Percentiles rank a stretch among this genome's conserved stretches.
These are phyloP conservation scores for Zelleria hepariella DNA, from an alignment of 2,888 invertebrate species.

Conservation along the genomic window DNA sequence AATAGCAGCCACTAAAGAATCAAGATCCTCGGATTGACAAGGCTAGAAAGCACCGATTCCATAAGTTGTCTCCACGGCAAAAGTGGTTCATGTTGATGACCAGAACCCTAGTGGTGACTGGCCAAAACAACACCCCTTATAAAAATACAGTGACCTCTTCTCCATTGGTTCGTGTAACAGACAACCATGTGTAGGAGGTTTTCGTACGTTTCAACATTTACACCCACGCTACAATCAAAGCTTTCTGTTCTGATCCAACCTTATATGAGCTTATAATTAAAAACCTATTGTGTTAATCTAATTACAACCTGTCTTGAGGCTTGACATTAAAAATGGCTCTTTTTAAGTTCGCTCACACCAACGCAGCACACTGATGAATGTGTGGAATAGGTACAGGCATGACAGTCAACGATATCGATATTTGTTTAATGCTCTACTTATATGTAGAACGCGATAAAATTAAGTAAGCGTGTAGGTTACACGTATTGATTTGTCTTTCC, in stretches of 20 bases:
- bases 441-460: no score
- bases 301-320: slow-evolving; percentile 39
- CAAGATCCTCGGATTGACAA: no score
- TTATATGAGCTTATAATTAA: slow-evolving; percentile 40
- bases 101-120: no score
- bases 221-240: slow-evolving; percentile 26
- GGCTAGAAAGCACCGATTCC: no score
- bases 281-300: slow-evolving; percentile 47
- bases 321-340: slow-evolving; percentile 31
- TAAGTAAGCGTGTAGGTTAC: no score
- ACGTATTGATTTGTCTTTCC: no score
- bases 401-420: neutral
- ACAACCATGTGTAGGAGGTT: neutral
- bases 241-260: slow-evolving; percentile 6
- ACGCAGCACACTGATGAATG: slow-evolving; percentile 19
- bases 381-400: neutral
- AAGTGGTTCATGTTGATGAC: no score
- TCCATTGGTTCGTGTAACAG: neutral
- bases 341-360: slow-evolving; percentile 30
- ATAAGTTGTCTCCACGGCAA: no score
- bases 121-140: no score
- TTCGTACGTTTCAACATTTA: neutral
- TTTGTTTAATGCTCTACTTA: neutral
- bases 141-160: no score
- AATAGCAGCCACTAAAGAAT: no score